A percentile compares a stretch with the other conserved stretches of the same genome.
Conservation (phyloP, 2,888 invertebrate species). For the Zhuqinia jingwanae region DNA sequence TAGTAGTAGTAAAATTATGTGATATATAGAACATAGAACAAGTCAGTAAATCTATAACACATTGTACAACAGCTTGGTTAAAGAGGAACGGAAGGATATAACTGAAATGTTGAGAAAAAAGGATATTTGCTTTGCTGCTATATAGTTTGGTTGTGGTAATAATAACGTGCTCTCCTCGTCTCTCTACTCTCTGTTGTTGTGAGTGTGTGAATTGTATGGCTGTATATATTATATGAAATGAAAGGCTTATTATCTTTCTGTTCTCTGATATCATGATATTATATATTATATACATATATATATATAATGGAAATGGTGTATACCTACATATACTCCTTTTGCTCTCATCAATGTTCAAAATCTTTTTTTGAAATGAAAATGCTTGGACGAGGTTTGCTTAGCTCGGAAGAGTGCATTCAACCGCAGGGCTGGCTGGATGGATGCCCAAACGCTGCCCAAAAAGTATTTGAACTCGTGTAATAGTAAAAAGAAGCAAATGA, state of each 20-base stretch:
- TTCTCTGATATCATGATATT: neutral
- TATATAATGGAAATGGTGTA: no score
- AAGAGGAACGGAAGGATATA: no score
- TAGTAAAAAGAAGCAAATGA: neutral
- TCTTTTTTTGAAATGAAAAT: constrained; percentile 64
- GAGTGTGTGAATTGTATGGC: neutral
- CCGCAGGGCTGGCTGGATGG: constrained; percentile 71
- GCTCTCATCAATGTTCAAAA: constrained; percentile 61
- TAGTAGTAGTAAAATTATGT: no score
- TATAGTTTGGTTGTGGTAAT: no score
- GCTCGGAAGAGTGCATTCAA: constrained; percentile 72
- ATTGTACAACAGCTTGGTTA: no score
- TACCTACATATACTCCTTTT: neutral
- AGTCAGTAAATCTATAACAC: no score
- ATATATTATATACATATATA: no score
- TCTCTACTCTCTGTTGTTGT: no score
- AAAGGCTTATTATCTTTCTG: constrained; percentile 39
- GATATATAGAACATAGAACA: no score
- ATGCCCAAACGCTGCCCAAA: constrained; percentile 70
- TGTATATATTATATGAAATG: constrained; percentile 33
- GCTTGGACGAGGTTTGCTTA: constrained; percentile 62
- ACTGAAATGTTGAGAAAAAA: no score
- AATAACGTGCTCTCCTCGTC: constrained; percentile 29
- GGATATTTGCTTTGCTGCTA: no score
- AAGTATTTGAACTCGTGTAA: constrained; percentile 59